phyloP scores from a whole-genome alignment of 2,113 vertebrate species.

The Poeciliopsis retropinna region DNA sequence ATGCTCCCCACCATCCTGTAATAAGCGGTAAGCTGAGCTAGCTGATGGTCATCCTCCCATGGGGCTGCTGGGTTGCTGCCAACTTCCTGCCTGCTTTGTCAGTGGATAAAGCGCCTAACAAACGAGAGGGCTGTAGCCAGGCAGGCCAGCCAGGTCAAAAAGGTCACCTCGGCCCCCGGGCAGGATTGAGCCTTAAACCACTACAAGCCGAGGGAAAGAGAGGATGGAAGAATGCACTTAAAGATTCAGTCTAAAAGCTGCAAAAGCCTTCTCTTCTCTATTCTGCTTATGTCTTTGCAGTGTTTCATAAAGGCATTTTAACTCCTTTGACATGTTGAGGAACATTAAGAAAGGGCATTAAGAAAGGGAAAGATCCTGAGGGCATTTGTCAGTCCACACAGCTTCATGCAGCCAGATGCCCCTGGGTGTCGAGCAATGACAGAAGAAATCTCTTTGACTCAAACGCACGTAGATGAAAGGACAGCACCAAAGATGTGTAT shows the following conservation, averaged over 20 bases:
- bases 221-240: conserved; percentile 77
- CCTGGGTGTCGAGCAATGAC: conserved; percentile 67
- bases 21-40: conserved; percentile 89
- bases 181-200: conserved; percentile 80
- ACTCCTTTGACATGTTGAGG: conserved; percentile 67
- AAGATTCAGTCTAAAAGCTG: conserved; percentile 68
- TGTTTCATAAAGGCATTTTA: conserved; percentile 67
- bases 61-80: conserved; percentile 86
- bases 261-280: conserved; percentile 17
- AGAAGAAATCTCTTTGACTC: conserved; percentile 74
- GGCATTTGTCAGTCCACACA: conserved; percentile 68
- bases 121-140: conserved; percentile 88
- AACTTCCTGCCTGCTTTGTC: conserved; percentile 85
- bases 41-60: conserved; percentile 88
- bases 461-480: conserved; percentile 68
- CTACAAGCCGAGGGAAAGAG: conserved; percentile 65
- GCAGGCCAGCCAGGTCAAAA: conserved; percentile 81
- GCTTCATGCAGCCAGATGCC: conserved; percentile 49
- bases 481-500: conserved; percentile 55
- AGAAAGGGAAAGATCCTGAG: conserved; percentile 67
- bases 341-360: conserved; percentile 71
- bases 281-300: conserved; percentile 14
- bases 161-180: conserved; percentile 75
- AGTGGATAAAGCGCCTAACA: conserved; percentile 89
- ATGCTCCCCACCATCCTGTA: conserved; percentile 76